Conservation (phyloP, 1,140 invertebrate genomes). For the Matsumurasca onukii region DNA sequence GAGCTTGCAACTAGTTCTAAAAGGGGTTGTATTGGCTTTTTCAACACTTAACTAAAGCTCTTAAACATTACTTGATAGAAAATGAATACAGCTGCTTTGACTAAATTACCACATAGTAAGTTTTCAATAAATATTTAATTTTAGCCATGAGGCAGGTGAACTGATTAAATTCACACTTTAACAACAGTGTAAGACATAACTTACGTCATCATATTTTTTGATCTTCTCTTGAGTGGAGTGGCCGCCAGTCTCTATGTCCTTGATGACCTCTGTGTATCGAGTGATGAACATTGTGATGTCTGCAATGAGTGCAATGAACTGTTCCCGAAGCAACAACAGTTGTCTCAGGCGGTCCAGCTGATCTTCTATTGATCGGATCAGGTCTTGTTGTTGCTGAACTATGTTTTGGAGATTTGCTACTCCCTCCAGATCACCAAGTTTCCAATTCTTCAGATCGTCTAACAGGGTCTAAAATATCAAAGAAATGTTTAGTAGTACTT, state of each 20-base stretch:
- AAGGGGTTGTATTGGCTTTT: no score
- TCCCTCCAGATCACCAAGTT: slow-evolving; percentile 73
- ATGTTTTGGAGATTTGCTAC: slow-evolving; percentile 75
- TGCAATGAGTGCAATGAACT: slow-evolving; percentile 80
- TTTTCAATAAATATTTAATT: no score
- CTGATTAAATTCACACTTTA: no score
- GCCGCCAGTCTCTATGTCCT: slow-evolving; percentile 79
- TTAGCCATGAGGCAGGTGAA: no score
- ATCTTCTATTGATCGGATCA: slow-evolving; percentile 78
- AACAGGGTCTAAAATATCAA: slow-evolving; percentile 58
- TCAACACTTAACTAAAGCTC: no score
- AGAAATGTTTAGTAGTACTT: no score
- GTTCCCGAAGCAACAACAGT: slow-evolving; percentile 76
- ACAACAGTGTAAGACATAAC: slow-evolving; percentile 23
- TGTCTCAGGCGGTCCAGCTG: slow-evolving; percentile 78
- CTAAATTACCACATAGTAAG: no score
- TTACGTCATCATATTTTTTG: slow-evolving; percentile 78
- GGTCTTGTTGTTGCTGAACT: slow-evolving; percentile 77
- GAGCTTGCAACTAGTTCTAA: no score
- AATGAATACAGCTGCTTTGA: no score
- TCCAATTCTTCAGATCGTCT: slow-evolving; percentile 76
- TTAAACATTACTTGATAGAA: no score
- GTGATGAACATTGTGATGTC: slow-evolving; percentile 86
- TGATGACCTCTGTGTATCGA: slow-evolving; percentile 82
- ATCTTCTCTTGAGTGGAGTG: slow-evolving; percentile 84